Conservation (phyloP, 1,140 invertebrate genomes). For the Ceratoteleas bidentatus region DNA sequence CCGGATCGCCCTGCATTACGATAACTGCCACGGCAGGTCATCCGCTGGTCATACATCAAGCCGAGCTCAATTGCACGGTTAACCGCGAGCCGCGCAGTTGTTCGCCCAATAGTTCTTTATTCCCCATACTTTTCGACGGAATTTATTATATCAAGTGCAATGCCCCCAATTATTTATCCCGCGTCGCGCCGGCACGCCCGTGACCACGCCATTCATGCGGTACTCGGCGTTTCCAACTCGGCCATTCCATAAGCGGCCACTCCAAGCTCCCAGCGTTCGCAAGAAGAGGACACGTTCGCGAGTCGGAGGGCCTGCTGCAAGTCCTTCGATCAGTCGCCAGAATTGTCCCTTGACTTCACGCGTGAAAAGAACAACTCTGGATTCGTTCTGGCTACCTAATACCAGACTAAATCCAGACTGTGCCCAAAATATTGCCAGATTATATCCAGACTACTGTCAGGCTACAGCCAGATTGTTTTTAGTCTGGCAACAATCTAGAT, state of each 20-base stretch:
- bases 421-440: no score
- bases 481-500: no score
- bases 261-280: conserved; percentile 50
- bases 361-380: no score
- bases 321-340: no score
- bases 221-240: conserved; percentile 60
- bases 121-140: conserved; percentile 53
- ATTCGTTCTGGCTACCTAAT: no score
- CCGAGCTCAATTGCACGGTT: conserved; percentile 70
- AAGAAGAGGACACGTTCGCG: conserved; percentile 18
- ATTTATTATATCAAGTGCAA: conserved; percentile 71
- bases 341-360: no score
- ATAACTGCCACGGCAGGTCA: conserved; percentile 49
- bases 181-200: conserved; percentile 28
- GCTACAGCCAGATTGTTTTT: no score
- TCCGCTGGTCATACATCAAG: conserved; percentile 67
- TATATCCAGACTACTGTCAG: no score
- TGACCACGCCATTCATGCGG: conserved; percentile 53
- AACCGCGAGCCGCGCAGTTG: conserved; percentile 61
- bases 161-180: conserved; percentile 65
- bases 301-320: no score
- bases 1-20: conserved; percentile 44
- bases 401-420: no score
- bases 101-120: conserved; percentile 67
- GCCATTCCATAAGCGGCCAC: conserved; percentile 56